Percentiles rank a stretch among this genome's conserved stretches.
These are phyloP conservation scores for Parambassis ranga DNA, from an alignment of 2,797 vertebrate species.

Conservation along the genomic window DNA sequence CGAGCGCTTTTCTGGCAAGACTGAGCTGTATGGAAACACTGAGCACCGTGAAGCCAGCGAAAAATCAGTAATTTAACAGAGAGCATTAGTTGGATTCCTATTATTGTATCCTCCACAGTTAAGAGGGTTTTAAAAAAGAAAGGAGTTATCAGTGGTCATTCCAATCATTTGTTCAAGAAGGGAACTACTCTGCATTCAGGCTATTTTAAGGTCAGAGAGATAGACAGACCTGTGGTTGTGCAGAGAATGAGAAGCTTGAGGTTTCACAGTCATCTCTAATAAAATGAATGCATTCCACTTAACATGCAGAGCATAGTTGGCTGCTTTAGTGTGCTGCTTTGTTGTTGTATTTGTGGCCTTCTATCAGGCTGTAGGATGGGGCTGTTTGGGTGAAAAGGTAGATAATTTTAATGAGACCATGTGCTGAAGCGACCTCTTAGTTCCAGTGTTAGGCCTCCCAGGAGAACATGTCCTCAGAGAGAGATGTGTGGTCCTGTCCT, in stretches of 20 bases:
- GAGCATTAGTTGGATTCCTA: constrained; percentile 17
- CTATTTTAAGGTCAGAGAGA: constrained; percentile 63
- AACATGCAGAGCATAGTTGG: constrained; percentile 53
- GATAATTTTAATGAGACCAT: constrained; percentile 65
- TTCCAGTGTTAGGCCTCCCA: constrained; percentile 37
- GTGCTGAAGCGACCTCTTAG: constrained; percentile 42
- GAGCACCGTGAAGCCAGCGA: background rate
- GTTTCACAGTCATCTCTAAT: constrained; percentile 55
- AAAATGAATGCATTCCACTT: constrained; percentile 56
- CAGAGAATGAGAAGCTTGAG: constrained; percentile 48
- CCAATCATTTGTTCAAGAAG: constrained; percentile 10
- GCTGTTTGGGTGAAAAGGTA: constrained; percentile 31
- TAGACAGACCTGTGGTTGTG: constrained; percentile 41
- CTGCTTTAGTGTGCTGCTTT: constrained; percentile 29
- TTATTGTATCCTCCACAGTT: constrained; percentile 12
- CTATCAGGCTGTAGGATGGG: constrained; percentile 37
- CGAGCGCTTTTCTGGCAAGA: too few species aligned
- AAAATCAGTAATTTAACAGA: constrained; percentile 16
- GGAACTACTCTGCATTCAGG: constrained; percentile 52
- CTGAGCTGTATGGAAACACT: too few species aligned
- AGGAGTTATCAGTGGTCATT: constrained; percentile 56
- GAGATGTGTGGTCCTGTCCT: constrained; percentile 48
- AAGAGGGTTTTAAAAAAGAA: constrained; percentile 30
- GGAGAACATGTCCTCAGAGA: constrained; percentile 15
- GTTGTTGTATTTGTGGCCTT: constrained; percentile 41